Evolutionary conservation across 2,797 vertebrate genomes (phyloP).

Genomic region (Adrianichthys oophorus): DNA sequence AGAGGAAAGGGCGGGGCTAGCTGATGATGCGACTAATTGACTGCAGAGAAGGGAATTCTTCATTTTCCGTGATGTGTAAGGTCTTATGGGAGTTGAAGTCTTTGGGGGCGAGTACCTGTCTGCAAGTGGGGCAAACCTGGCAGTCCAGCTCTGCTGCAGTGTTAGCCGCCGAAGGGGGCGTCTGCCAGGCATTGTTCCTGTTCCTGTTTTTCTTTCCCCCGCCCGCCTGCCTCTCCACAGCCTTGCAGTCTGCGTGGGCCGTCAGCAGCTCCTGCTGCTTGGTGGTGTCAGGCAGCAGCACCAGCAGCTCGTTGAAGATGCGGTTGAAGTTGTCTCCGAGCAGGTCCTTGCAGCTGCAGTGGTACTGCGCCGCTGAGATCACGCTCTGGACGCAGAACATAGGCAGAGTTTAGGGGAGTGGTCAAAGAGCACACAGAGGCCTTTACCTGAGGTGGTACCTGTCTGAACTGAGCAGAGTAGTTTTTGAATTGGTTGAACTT

Average conservation of each 20-base stretch:
- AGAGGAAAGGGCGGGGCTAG: conserved; percentile 74
- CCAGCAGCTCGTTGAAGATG: conserved; percentile 93
- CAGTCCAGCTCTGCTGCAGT: conserved; percentile 85
- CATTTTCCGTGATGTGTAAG: conserved; percentile 83
- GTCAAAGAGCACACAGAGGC: neutral
- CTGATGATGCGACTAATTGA: conserved; percentile 94
- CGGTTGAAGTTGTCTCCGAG: conserved; percentile 90
- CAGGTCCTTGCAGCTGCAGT: conserved; percentile 90
- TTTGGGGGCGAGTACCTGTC: conserved; percentile 90
- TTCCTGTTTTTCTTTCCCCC: conserved; percentile 84
- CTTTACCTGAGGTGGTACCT: conserved; percentile 73
- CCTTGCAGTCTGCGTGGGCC: conserved; percentile 84
- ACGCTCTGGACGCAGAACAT: conserved; percentile 76
- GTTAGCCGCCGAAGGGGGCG: conserved; percentile 33
- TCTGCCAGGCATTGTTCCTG: conserved; percentile 89
- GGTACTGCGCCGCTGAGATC: conserved; percentile 90
- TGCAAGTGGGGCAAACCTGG: conserved; percentile 89
- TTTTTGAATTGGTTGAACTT: conserved; percentile 94
- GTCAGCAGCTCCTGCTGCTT: conserved; percentile 96
- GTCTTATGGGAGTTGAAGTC: conserved; percentile 90
- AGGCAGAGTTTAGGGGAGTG: neutral
- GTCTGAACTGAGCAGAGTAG: conserved; percentile 94
- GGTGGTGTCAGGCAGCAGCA: conserved; percentile 89
- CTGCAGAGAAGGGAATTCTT: conserved; percentile 96
- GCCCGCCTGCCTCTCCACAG: conserved; percentile 77